phyloP scores from a whole-genome alignment of 1,140 invertebrate genomes.

The Lineus longissimus region DNA sequence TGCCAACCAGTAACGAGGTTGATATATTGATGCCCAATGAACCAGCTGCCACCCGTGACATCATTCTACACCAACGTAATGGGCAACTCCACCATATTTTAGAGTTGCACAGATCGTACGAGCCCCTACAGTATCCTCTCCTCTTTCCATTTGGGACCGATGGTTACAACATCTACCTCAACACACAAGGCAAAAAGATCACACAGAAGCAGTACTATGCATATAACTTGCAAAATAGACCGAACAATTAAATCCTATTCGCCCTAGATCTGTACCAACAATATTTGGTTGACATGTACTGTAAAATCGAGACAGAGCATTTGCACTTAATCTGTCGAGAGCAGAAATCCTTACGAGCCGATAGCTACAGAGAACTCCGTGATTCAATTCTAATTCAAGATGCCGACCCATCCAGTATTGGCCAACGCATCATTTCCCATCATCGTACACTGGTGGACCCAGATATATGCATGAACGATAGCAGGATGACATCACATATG shows the following conservation, averaged over 20 bases:
- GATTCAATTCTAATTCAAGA: conserved; percentile 22
- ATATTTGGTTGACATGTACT: conserved; percentile 53
- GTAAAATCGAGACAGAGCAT: conserved; percentile 41
- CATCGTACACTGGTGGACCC: conserved; percentile 44
- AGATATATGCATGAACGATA: conserved; percentile 53
- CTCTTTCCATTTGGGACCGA: neutral
- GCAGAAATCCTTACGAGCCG: conserved; percentile 26
- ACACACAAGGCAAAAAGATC: conserved; percentile 6
- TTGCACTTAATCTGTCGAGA: conserved; percentile 33
- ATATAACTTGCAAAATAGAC: conserved; percentile 13
- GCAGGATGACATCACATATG: conserved; percentile 57
- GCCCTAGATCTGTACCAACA: conserved; percentile 48
- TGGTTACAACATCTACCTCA: neutral
- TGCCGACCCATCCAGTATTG: conserved; percentile 27
- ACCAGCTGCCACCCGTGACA: neutral
- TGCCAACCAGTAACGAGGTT: neutral
- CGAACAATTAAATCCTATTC: conserved; percentile 34
- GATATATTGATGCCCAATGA: neutral
- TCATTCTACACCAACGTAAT: neutral
- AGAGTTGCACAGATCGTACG: neutral
- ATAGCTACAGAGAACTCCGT: conserved; percentile 28
- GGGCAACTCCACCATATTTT: neutral
- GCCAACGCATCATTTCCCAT: conserved; percentile 51
- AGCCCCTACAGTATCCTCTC: conserved; percentile 1
- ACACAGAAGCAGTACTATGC: conserved; percentile 16